These are phyloP conservation scores for Dasyornis broadbenti DNA, from an alignment of 2,113 vertebrate species.

Conservation along the genomic window DNA sequence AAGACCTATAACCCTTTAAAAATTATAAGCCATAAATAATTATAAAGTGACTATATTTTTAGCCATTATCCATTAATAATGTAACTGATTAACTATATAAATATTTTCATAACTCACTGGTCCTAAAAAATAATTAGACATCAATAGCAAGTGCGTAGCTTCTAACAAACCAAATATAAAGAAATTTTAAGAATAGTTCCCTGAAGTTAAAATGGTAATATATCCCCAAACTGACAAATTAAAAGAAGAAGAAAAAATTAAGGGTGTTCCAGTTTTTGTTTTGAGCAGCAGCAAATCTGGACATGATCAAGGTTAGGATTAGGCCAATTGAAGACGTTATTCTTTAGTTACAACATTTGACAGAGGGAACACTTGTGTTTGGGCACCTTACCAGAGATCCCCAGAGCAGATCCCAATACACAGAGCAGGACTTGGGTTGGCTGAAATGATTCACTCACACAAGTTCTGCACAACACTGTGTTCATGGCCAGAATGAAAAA, in stretches of 20 bases:
- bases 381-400: background rate
- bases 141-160: background rate
- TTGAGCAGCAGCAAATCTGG: background rate
- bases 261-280: background rate
- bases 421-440: background rate
- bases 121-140: background rate
- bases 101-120: background rate
- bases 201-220: background rate
- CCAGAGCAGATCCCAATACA: background rate
- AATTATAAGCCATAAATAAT: conserved; percentile 37
- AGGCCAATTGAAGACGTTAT: background rate
- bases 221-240: background rate
- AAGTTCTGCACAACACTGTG: background rate
- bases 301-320: background rate
- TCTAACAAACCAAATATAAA: background rate
- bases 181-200: background rate
- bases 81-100: conserved; percentile 6
- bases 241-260: background rate
- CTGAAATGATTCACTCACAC: background rate
- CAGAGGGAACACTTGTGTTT: background rate
- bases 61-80: background rate
- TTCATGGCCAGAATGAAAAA: background rate
- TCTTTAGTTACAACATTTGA: background rate
- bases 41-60: conserved; percentile 36
- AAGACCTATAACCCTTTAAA: conserved; percentile 37